Evolutionary conservation across 1,140 invertebrate species (phyloP), one percentile per base, ranked within the genome.

Genomic region (Drosophila tani): DNA sequence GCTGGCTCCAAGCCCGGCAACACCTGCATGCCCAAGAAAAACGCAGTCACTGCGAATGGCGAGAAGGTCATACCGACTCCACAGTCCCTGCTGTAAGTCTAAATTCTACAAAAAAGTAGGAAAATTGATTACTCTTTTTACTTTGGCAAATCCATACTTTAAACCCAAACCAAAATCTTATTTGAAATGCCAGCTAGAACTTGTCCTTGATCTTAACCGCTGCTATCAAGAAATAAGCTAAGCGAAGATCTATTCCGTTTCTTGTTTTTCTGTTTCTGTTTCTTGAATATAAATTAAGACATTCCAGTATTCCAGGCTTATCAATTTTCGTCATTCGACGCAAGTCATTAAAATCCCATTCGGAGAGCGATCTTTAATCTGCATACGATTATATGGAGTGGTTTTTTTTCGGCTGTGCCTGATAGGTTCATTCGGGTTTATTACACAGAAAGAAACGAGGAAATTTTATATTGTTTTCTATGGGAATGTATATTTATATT

Each of bases 21-120:
- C 64, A 17, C 38, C 50, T 88, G 84, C 19, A 17, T 47, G 8
- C 64, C 83, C 6, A 90, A 73, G 21, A 84, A 75, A 32, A 45
- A 29, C 2, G 43, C 15, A 56, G 38, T 21, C 14, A 8, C 7
- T 5, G 5, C 6, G 38, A 67, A 8, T 21, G 8, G 14, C 9
- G 69, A 90, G 1, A 38, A 75, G 40, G 46, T 88, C 19, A 63
- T 88, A 45, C 84, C 84, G 40, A 88, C 84, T 8, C 84, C 84
- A 14, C 84, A 88, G 38, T 84, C 78, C 50, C 66, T 90, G 56
- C 81, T 88, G 84, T 88, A 85, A 88, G 82, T 86, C 47, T 6
- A 17, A 2, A 19, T 7, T 15, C 5, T 11, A 40, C n/a, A 40
- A 19, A 24, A 27, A 29, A 29, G 21, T 24, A 24, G 4, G 21